Evolutionary conservation across 2,113 vertebrate species (phyloP).

Genomic region (Tauraco erythrolophus): DNA sequence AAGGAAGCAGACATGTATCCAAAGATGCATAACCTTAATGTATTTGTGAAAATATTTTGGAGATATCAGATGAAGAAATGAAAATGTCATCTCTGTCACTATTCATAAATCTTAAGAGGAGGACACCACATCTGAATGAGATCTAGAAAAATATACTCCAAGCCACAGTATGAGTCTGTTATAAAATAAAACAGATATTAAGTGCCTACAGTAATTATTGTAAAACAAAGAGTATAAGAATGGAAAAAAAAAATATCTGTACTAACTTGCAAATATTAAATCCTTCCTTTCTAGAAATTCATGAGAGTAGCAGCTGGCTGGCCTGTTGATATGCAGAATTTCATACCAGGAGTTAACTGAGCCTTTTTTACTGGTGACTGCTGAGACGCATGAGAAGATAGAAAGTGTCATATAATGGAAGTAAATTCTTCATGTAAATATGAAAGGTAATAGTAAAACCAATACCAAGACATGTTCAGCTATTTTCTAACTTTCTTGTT

Average conservation of each 20-base stretch:
- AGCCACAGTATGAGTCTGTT: not conserved
- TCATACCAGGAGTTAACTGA: not conserved
- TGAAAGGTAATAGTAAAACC: not conserved
- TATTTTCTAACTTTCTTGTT: not conserved
- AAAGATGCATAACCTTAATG: not conserved
- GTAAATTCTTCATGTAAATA: not conserved
- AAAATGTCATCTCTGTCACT: not conserved
- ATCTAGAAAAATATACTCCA: not conserved
- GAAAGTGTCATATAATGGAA: not conserved
- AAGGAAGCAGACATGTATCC: not conserved
- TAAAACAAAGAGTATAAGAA: not conserved
- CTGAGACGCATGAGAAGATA: not conserved
- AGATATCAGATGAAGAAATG: not conserved
- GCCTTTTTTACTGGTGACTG: not conserved
- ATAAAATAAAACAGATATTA: not conserved
- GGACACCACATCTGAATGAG: not conserved
- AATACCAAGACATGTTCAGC: not conserved
- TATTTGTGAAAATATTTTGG: not conserved
- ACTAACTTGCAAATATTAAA: not conserved
- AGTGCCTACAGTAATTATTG: not conserved
- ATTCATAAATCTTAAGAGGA: not conserved
- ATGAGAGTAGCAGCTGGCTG: not conserved
- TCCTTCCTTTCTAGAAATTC: not conserved
- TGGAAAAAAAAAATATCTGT: fast-evolving
- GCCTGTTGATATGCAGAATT: not conserved